Evolutionary conservation across 2,888 invertebrate genomes (phyloP), one percentile per base, ranked within the genome.

Genomic region (Archips xylosteana): DNA sequence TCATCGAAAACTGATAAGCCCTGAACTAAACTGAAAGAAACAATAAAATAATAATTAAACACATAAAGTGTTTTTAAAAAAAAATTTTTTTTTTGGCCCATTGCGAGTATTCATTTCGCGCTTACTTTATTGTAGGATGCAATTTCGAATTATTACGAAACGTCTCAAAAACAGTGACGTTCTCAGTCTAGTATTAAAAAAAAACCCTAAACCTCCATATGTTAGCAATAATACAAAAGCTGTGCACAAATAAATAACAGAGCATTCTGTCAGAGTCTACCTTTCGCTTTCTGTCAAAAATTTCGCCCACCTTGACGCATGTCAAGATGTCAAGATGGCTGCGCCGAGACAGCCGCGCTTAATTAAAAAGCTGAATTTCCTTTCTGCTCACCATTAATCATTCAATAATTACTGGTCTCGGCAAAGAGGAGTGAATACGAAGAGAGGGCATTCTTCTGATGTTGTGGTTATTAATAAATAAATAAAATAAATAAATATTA

Each of bases 361-460:
- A 63, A 63, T 63, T 63, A 63, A 63, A 63, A 63, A 63, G 63
- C 47, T 59, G 59, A 57, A 70, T 69, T 68, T 62, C 64, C 71
- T 72, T 70, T 75, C 75, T 70, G 70, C 73, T 73, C 64, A 45
- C 62, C 73, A 75, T 75, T 75, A 75, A 75, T 75, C 75, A 75
- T 69, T 65, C 69, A 73, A 75, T 70, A 73, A 75, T 75, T 75
- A 73, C 66, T 39, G 64, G 36, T 42, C n/a, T 15, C 42, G 54
- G 10, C 61, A 51, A n/a, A 74, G 74, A 60, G 51, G 54, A 34
- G 39, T 12, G 15, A 60, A 32, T 12, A 8, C 13, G 13, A 32
- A 63, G 63, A 63, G 10, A 13, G 12, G 63, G 1, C 63, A 34
- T 0, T 13, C 1, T 12, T 23, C 32, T 45, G 12, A 5, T 13